These are phyloP conservation scores for Hydractinia echinata DNA, from an alignment of 30 jellyfish, hydroid and myxozoan genomes.

Conservation along the genomic window DNA sequence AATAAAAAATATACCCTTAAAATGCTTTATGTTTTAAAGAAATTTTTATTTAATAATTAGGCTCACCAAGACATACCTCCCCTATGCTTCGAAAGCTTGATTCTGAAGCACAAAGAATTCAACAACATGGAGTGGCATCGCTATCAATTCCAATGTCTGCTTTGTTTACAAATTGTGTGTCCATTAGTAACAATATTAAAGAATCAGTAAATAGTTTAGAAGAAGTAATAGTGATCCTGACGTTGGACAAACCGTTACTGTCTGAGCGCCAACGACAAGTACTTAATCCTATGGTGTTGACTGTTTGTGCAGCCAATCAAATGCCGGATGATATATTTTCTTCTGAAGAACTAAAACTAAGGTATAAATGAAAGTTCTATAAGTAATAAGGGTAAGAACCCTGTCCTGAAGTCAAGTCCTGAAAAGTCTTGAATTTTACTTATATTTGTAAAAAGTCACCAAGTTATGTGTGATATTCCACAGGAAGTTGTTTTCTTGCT, in stretches of 20 bases:
- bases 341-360: constrained; percentile 27
- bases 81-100: too few species aligned
- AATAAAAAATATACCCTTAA: too few species aligned
- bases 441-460: too few species aligned
- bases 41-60: too few species aligned
- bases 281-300: constrained; percentile 70
- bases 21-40: too few species aligned
- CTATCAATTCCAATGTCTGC: constrained; percentile 65
- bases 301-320: constrained; percentile 46
- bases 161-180: constrained; percentile 54
- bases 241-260: constrained; percentile 70
- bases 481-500: too few species aligned
- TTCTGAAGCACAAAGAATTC: background rate
- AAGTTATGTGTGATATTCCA: too few species aligned
- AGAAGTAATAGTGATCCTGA: constrained; percentile 54
- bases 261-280: constrained; percentile 73
- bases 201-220: constrained; percentile 43
- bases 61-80: too few species aligned
- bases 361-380: constrained; percentile 5
- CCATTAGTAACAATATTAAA: constrained; percentile 43
- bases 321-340: constrained; percentile 72
- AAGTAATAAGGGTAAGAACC: too few species aligned
- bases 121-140: constrained; percentile 54
- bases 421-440: too few species aligned
- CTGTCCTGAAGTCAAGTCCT: too few species aligned